phyloP scores from a whole-genome alignment of 1,140 invertebrate genomes.

The Tetramorium alpestre region DNA sequence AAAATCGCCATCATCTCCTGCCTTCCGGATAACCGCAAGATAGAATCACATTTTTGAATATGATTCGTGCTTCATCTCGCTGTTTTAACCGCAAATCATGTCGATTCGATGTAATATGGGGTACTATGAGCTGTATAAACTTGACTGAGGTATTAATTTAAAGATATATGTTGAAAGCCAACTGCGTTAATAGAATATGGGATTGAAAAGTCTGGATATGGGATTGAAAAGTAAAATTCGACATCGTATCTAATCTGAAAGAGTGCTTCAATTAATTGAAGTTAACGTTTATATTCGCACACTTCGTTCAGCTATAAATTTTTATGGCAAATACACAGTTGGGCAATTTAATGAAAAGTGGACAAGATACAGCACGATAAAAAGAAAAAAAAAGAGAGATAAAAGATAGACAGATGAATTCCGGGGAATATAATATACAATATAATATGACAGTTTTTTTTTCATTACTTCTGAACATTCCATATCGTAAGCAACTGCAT shows the following conservation, averaged over 20 bases:
- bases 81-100: constrained; percentile 10
- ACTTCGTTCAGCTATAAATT: too few species aligned
- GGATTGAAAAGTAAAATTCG: neutral
- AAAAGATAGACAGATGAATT: neutral
- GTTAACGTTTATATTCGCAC: neutral
- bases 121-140: neutral
- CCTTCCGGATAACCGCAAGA: constrained; percentile 17
- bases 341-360: neutral
- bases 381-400: neutral
- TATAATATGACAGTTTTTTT: neutral
- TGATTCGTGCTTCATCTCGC: neutral
- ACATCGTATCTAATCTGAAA: neutral
- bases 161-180: neutral
- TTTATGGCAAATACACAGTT: neutral
- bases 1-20: constrained; percentile 43
- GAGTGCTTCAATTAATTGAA: neutral
- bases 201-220: neutral
- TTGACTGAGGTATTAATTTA: neutral
- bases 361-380: neutral
- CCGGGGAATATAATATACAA: neutral
- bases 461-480: constrained; percentile 20
- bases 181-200: neutral
- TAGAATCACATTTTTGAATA: constrained; percentile 34
- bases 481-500: constrained; percentile 27
- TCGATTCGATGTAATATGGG: neutral